These are phyloP conservation scores for Belonocnema kinseyi DNA, from an alignment of 1,140 invertebrate genomes.

Conservation along the genomic window DNA sequence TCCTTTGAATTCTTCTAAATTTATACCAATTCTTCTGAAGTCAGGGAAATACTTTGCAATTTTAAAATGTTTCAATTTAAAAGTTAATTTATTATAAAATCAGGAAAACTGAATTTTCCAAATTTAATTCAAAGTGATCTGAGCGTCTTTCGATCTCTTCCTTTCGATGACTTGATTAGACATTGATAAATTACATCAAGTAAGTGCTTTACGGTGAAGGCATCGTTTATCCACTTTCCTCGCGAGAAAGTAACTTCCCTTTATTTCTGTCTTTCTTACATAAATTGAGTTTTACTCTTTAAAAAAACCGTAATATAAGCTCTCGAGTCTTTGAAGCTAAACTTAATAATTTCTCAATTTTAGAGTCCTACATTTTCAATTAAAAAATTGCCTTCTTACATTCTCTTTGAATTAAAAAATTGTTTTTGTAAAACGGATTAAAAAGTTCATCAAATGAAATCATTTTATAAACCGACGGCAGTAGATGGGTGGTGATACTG, in stretches of 20 bases:
- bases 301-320: background rate
- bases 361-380: no score
- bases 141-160: constrained; percentile 19
- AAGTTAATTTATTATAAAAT: constrained; percentile 19
- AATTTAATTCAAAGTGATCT: constrained; percentile 20
- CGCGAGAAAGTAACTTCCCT: background rate
- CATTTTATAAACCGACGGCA: no score
- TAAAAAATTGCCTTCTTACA: no score
- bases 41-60: no score
- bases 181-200: constrained; percentile 18
- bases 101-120: background rate
- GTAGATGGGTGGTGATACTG: no score
- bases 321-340: background rate
- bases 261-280: background rate
- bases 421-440: no score
- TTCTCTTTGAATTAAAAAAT: no score
- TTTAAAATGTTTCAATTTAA: background rate
- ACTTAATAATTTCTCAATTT: no score
- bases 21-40: no score
- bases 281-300: background rate
- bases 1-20: no score
- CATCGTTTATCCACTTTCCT: constrained; percentile 20
- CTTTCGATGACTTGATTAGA: background rate
- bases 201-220: background rate
- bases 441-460: no score